Base-by-base conservation (phyloP, 1,140 invertebrate species). In the Sycophaga agraensis region DNA sequence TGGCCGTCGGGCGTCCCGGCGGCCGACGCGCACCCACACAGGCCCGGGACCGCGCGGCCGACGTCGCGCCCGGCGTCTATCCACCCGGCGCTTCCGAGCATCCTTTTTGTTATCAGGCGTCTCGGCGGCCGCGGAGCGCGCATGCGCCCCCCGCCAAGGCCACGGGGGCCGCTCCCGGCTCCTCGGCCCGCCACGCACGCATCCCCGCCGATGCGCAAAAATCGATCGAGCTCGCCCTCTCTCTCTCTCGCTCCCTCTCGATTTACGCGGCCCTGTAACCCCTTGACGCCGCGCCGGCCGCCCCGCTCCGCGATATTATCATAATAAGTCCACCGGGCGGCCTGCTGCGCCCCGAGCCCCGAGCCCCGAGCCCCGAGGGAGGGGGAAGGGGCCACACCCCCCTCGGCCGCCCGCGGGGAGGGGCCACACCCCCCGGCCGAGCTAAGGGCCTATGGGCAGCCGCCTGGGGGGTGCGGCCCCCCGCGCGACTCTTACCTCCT, bases 181-280 rank as follows among this genome's bases (percentile, higher is more conserved):
- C n/a, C n/a, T n/a, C n/a, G n/a, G n/a, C n/a, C n/a, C n/a, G n/a
- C n/a, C n/a, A 37, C 16, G 24, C 5, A 42, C 35, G 57, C 12
- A 31, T 37, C 28, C 21, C 17, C 56, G 14, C 53, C 22, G 34
- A n/a, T n/a, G 5, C 5, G 16, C 0, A 45, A 60, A 60, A 60
- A 60, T 60, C 58, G 58, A 60, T 60, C 39, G 58, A 60, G 58
- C 58, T 59, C 48, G n/a, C n/a, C n/a, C n/a, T n/a, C n/a, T n/a
- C n/a, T n/a, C n/a, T n/a, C n/a, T n/a, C n/a, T n/a, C n/a, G n/a
- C n/a, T n/a, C n/a, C n/a, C n/a, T n/a, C n/a, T n/a, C n/a, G n/a
- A n/a, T n/a, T n/a, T n/a, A n/a, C n/a, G n/a, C n/a, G n/a, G n/a
- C n/a, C n/a, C n/a, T n/a, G n/a, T n/a, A n/a, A n/a, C n/a, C n/a